These are phyloP conservation scores for Tor tambroides DNA, from an alignment of 2,113 vertebrate genomes.

Conservation along the genomic window DNA sequence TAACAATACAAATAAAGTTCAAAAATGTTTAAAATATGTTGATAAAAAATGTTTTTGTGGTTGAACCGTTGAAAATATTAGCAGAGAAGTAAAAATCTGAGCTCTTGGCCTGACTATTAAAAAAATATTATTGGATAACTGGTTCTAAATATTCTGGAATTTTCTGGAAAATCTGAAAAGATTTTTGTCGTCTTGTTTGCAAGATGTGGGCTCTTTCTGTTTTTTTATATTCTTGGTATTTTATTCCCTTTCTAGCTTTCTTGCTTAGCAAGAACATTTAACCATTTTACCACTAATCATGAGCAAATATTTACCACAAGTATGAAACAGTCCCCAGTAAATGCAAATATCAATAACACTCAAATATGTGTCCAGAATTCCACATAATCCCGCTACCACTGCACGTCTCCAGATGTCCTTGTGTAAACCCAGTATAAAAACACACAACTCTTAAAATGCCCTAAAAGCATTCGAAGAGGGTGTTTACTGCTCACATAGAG, in stretches of 20 bases:
- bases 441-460: not conserved
- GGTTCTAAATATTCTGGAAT: not conserved
- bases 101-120: not conserved
- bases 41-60: not conserved
- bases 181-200: not conserved
- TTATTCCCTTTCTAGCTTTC: not conserved
- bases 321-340: constrained; percentile 4
- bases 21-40: not conserved
- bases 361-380: constrained; percentile 18
- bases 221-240: not conserved
- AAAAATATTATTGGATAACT: not conserved
- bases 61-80: not conserved
- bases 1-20: not conserved
- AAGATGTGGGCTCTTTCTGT: not conserved
- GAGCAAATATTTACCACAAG: constrained; percentile 36
- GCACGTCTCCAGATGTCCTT: constrained; percentile 32
- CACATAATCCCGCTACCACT: constrained; percentile 1
- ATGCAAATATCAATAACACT: constrained; percentile 32
- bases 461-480: not conserved
- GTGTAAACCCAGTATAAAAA: constrained; percentile 10
- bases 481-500: constrained; percentile 81
- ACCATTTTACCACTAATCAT: constrained; percentile 24
- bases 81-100: not conserved
- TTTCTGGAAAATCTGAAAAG: not conserved
- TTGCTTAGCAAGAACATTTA: not conserved